Conservation (phyloP, 2,797 vertebrate species). For the Jordanella pulchra region DNA sequence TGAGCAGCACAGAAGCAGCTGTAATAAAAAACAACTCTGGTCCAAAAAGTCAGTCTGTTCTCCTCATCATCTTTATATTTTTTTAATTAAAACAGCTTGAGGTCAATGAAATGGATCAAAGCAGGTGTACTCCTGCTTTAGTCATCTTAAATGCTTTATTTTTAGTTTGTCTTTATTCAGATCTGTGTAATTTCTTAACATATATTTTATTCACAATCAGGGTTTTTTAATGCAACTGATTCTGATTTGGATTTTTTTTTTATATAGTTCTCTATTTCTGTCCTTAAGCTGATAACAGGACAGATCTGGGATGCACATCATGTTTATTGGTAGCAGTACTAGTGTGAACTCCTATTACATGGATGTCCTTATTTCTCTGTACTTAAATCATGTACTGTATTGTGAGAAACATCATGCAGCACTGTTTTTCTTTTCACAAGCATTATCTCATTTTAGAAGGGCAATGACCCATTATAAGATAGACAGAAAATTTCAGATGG, state of each 20-base stretch:
- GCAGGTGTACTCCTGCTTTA: too few species aligned
- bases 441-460: conserved; percentile 27
- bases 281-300: neutral
- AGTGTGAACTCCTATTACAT: neutral
- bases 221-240: too few species aligned
- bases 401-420: conserved; percentile 20
- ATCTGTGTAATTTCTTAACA: neutral
- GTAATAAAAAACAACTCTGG: neutral
- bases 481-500: conserved; percentile 18
- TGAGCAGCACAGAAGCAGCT: neutral
- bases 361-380: conserved; percentile 20
- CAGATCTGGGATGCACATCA: neutral
- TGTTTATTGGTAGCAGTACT: neutral
- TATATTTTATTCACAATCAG: too few species aligned
- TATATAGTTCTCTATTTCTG: neutral
- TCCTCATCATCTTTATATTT: too few species aligned
- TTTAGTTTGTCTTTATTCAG: neutral
- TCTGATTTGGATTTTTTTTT: neutral
- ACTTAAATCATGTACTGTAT: conserved; percentile 18
- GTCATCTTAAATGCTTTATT: neutral
- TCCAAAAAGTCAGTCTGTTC: neutral
- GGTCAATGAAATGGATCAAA: too few species aligned
- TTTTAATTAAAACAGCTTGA: too few species aligned
- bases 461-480: conserved; percentile 26
- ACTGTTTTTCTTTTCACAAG: conserved; percentile 27